phyloP scores from a whole-genome alignment of 2,113 vertebrate genomes.

The Odontophorus gujanensis region DNA sequence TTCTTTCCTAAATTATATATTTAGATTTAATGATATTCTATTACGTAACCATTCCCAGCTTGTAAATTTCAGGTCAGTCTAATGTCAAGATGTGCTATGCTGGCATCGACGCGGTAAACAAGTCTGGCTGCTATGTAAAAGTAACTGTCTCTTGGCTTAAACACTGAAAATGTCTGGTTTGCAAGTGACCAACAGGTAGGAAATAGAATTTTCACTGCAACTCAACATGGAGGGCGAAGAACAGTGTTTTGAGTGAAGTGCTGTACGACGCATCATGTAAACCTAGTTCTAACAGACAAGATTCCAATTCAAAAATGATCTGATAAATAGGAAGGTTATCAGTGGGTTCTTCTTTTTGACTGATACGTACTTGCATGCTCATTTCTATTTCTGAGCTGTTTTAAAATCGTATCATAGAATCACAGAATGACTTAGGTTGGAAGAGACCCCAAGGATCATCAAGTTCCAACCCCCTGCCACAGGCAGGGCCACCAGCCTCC shows the following conservation, averaged over 20 bases:
- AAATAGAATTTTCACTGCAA: neutral
- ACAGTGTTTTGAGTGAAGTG: neutral
- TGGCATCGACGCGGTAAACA: conserved; percentile 22
- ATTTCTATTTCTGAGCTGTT: neutral
- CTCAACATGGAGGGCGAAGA: neutral
- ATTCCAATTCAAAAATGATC: neutral
- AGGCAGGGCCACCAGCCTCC: no score
- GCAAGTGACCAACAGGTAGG: neutral
- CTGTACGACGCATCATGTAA: accelerated
- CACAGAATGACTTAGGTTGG: no score
- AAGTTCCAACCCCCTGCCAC: no score
- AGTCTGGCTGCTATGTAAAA: neutral
- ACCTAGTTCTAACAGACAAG: neutral
- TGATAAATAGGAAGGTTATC: neutral
- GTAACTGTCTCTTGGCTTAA: neutral
- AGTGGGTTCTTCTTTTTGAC: neutral
- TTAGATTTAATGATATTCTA: conserved; percentile 43
- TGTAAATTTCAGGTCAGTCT: conserved; percentile 58
- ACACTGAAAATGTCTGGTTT: neutral
- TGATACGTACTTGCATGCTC: neutral
- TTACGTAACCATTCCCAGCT: conserved; percentile 58
- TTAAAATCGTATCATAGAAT: neutral
- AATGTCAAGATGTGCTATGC: conserved; percentile 44
- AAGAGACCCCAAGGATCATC: no score
- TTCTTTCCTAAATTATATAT: conserved; percentile 31